phyloP scores from a whole-genome alignment of 2,113 vertebrate genomes.

The Atrichornis clamosus region DNA sequence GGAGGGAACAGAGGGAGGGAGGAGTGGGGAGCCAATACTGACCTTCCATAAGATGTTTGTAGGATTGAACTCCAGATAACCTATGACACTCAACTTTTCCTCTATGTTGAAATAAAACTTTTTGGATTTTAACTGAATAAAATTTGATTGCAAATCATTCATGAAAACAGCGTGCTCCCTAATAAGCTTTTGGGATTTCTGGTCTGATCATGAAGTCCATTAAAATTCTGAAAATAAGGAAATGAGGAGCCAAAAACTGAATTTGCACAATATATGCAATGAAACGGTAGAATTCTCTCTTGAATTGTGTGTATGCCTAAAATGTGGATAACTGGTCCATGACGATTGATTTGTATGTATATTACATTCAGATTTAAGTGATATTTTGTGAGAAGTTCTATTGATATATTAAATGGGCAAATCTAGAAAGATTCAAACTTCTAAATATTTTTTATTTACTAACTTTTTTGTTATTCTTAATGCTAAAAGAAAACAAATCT shows the following conservation, averaged over 20 bases:
- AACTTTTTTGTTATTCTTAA: slow-evolving; percentile 54
- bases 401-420: slow-evolving; percentile 65
- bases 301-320: slow-evolving; percentile 57
- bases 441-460: slow-evolving; percentile 57
- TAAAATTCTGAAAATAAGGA: slow-evolving; percentile 54
- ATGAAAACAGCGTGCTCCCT: slow-evolving; percentile 29
- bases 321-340: slow-evolving; percentile 55
- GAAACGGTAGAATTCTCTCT: slow-evolving; percentile 27
- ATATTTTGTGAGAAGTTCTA: slow-evolving; percentile 66
- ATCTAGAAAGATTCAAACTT: slow-evolving; percentile 66
- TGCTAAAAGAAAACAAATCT: slow-evolving; percentile 61
- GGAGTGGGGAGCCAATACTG: slow-evolving; percentile 47
- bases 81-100: slow-evolving; percentile 17
- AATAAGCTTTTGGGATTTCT: slow-evolving; percentile 40
- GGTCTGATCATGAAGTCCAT: slow-evolving; percentile 56
- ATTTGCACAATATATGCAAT: slow-evolving; percentile 67
- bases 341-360: slow-evolving; percentile 50
- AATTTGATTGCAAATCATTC: slow-evolving; percentile 28
- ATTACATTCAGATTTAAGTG: slow-evolving; percentile 50
- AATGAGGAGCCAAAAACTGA: slow-evolving; percentile 44
- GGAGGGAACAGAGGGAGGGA: neutral
- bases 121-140: slow-evolving; percentile 48
- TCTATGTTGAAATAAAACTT: slow-evolving; percentile 39
- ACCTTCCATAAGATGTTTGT: slow-evolving; percentile 23
- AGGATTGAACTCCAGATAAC: slow-evolving; percentile 50